Evolutionary conservation across 1,140 invertebrate genomes (phyloP).

Genomic region (Hermetia illucens): DNA sequence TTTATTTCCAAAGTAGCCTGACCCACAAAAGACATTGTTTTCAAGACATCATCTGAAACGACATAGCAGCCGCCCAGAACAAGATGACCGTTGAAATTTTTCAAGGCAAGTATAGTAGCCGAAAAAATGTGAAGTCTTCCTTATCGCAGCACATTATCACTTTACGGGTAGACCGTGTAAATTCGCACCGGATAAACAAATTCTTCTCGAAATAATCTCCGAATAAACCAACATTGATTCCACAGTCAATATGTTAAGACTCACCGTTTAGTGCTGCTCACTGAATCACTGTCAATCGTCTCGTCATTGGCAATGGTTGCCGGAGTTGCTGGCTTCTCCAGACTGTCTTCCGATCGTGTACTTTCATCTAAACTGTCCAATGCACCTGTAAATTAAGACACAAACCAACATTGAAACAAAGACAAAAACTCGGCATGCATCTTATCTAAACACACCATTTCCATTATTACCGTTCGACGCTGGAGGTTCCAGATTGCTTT

Average conservation of each 20-base stretch:
- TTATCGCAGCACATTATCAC: background rate
- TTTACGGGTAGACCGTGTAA: conserved; percentile 8
- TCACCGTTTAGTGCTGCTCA: conserved; percentile 8
- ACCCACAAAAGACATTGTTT: too few species aligned
- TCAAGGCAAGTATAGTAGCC: conserved; percentile 2
- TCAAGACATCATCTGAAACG: too few species aligned
- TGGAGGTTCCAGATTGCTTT: conserved; percentile 43
- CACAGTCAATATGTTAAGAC: background rate
- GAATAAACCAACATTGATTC: conserved; percentile 5
- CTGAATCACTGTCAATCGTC: conserved; percentile 21
- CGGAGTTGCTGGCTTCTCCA: conserved; percentile 14
- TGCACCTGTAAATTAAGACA: conserved; percentile 4
- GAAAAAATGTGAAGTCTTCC: conserved; percentile 5
- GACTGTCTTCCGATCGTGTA: conserved; percentile 4
- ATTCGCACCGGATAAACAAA: conserved; percentile 15
- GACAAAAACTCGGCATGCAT: conserved; percentile 12
- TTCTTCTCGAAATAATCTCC: conserved; percentile 17
- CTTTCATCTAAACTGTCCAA: conserved; percentile 8
- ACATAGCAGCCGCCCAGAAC: too few species aligned
- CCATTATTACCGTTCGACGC: conserved; percentile 33
- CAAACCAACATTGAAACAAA: conserved; percentile 12
- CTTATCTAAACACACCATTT: conserved; percentile 13
- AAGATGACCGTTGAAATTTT: too few species aligned
- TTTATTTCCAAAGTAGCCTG: too few species aligned
- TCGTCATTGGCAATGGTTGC: conserved; percentile 22